These are phyloP conservation scores for Apotomis turbidana DNA, from an alignment of 2,888 invertebrate species.

Conservation along the genomic window DNA sequence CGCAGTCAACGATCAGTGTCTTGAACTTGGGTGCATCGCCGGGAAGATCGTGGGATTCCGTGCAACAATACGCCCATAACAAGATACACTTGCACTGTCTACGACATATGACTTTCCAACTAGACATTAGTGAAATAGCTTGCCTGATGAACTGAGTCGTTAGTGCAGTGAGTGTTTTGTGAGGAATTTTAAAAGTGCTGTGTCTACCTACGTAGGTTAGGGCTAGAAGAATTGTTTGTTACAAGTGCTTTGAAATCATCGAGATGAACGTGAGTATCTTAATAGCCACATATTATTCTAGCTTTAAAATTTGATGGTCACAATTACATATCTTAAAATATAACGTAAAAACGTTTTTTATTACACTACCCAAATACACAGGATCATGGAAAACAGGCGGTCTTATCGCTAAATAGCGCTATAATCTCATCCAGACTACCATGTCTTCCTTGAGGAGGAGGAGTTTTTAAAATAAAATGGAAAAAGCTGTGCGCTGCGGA, in stretches of 20 bases:
- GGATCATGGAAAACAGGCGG: too few relatives aligned
- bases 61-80: constrained; percentile 42
- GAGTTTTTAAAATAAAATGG: too few relatives aligned
- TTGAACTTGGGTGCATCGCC: constrained; percentile 45
- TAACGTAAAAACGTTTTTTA: too few relatives aligned
- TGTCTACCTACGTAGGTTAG: constrained; percentile 13
- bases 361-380: too few relatives aligned
- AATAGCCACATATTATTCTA: background rate
- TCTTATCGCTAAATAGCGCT: too few relatives aligned
- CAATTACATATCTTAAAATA: too few relatives aligned
- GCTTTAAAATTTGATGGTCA: background rate
- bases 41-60: constrained; percentile 50
- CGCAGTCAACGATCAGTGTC: constrained; percentile 32
- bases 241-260: constrained; percentile 55
- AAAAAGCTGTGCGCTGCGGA: too few relatives aligned
- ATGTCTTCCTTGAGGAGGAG: too few relatives aligned
- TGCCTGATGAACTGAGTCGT: constrained; percentile 43
- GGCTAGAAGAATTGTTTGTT: constrained; percentile 43
- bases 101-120: constrained; percentile 48
- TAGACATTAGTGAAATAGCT: constrained; percentile 44
- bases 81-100: constrained; percentile 43
- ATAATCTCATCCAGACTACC: too few relatives aligned
- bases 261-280: constrained; percentile 72
- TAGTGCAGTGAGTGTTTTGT: constrained; percentile 41
- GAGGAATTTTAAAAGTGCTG: constrained; percentile 42